These are phyloP conservation scores for Garrulus glandarius DNA, from an alignment of 2,797 vertebrate genomes.

Conservation along the genomic window DNA sequence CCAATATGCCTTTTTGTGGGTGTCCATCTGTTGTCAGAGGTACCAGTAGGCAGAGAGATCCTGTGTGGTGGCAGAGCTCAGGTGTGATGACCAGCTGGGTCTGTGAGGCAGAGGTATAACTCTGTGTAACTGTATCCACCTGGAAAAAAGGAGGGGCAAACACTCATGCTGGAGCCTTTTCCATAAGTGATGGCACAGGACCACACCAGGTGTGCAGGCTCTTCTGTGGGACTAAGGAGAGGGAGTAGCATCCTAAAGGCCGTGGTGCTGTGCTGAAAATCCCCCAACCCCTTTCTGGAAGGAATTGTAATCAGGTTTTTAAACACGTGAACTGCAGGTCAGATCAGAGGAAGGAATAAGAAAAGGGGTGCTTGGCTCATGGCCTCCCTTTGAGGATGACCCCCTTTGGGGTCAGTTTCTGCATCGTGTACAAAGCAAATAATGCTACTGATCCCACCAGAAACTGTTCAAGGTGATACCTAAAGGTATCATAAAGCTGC, in stretches of 20 bases:
- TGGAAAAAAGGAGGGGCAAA: neutral
- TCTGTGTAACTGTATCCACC: neutral
- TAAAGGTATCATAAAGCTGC: neutral
- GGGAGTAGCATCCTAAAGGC: neutral
- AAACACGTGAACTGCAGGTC: neutral
- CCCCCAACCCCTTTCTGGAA: neutral
- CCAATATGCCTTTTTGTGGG: rapidly evolving
- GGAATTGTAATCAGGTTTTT: neutral
- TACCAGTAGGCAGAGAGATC: neutral
- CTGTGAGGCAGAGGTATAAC: neutral
- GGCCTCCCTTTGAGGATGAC: neutral
- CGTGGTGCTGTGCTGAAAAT: neutral
- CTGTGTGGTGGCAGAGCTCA: neutral
- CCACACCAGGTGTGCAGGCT: neutral
- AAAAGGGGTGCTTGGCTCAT: neutral
- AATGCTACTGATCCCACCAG: neutral
- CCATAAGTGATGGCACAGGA: neutral
- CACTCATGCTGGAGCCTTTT: neutral
- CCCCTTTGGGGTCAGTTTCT: neutral
- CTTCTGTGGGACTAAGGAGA: neutral
- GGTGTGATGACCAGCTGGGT: rapidly evolving
- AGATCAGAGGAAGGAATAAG: neutral
- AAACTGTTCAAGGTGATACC: neutral
- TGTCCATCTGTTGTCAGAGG: neutral
- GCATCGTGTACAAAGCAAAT: neutral